Conservation (phyloP, 2,888 invertebrate genomes). For the Eumacrocentrus americanus region DNA sequence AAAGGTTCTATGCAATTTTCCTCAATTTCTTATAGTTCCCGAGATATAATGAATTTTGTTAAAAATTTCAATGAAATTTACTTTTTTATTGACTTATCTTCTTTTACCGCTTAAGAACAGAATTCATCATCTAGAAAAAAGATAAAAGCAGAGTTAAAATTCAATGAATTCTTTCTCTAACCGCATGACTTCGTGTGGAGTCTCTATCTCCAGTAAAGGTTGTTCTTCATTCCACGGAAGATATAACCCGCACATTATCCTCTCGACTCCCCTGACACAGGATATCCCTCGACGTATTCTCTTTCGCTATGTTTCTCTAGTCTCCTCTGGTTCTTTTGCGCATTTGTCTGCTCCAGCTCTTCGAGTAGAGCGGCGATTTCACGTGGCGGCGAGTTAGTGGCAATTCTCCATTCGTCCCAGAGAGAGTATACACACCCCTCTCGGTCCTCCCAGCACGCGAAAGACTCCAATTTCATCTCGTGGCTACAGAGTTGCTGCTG, state of each 20-base stretch:
- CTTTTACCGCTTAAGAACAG: too few species aligned
- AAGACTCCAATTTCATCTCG: conserved; percentile 46
- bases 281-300: not conserved
- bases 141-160: not conserved
- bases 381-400: conserved; percentile 30
- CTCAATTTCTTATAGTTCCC: too few species aligned
- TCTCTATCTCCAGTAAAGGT: not conserved
- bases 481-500: conserved; percentile 25
- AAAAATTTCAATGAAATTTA: not conserved
- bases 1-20: too few species aligned
- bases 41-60: not conserved
- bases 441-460: conserved; percentile 34
- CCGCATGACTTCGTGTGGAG: not conserved
- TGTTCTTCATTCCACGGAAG: not conserved
- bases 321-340: not conserved
- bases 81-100: too few species aligned
- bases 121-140: too few species aligned
- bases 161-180: not conserved
- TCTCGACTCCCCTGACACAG: conserved; percentile 7
- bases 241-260: not conserved
- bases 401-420: conserved; percentile 29
- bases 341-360: not conserved
- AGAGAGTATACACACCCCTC: not conserved
- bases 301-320: not conserved
- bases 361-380: not conserved